Percentiles rank a stretch among this genome's conserved stretches.
phyloP scores from a whole-genome alignment of 2,113 vertebrate genomes.

The Melanerpes aurifrons region DNA sequence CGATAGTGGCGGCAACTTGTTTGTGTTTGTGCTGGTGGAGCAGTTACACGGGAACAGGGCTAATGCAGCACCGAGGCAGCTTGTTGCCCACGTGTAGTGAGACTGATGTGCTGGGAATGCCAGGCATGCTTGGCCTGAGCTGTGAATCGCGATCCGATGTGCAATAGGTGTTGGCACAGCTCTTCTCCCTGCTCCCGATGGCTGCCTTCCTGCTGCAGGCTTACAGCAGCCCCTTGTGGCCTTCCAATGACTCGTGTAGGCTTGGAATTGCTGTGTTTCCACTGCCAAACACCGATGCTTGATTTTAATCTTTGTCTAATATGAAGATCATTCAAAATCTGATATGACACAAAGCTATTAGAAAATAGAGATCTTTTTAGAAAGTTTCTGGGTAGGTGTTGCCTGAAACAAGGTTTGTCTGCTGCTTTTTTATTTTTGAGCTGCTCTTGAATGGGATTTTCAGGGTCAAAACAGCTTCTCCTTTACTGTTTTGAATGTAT shows the following conservation, averaged over 20 bases:
- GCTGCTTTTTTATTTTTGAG: not conserved
- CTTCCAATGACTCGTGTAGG: not conserved
- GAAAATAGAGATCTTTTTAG: not conserved
- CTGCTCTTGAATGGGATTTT: not conserved
- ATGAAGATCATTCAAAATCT: not conserved
- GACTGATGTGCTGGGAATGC: not conserved
- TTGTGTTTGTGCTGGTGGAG: not conserved
- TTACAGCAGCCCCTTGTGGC: slow-evolving; percentile 71
- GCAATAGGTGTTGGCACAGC: not conserved
- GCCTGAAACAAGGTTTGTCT: not conserved
- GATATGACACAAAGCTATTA: not conserved
- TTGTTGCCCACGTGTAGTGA: accelerated
- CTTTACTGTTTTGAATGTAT: not conserved
- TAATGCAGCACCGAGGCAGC: not conserved
- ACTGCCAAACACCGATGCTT: not conserved
- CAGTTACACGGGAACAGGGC: accelerated
- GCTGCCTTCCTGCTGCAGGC: not conserved
- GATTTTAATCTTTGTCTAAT: not conserved
- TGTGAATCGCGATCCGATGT: accelerated
- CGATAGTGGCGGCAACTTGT: not conserved
- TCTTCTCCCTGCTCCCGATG: not conserved
- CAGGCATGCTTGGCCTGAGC: accelerated
- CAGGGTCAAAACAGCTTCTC: not conserved
- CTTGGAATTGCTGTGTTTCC: not conserved
- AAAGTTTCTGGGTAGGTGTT: not conserved